Evolutionary conservation across 2,797 vertebrate species (phyloP).

Genomic region (Prionace glauca): DNA sequence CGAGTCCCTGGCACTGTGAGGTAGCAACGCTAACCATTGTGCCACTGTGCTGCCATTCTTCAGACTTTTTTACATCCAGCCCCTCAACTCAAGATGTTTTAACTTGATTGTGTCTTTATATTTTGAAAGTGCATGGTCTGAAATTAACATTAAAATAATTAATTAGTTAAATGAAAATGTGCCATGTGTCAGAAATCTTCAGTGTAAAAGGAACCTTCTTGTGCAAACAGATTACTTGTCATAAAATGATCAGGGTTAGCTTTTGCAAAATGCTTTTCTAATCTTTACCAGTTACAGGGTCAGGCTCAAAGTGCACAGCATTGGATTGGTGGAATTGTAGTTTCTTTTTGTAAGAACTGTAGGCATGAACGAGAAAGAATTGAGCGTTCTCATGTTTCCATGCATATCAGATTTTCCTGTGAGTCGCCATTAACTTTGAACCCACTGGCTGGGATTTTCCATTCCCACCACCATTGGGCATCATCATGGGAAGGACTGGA

Average conservation of each 20-base stretch:
- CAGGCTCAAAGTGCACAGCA: background rate
- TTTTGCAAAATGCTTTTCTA: background rate
- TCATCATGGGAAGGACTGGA: no score
- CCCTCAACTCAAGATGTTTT: background rate
- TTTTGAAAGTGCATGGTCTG: background rate
- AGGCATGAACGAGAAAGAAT: background rate
- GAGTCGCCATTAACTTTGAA: background rate
- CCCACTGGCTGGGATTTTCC: background rate
- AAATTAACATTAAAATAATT: background rate
- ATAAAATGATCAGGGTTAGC: background rate
- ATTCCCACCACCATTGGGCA: no score
- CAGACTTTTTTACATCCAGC: background rate
- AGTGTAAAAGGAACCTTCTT: background rate
- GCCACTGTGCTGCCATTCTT: no score
- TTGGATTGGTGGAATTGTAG: background rate
- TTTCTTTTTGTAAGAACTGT: background rate
- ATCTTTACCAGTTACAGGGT: background rate
- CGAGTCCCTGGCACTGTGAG: no score
- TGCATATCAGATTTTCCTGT: background rate
- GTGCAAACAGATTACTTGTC: background rate
- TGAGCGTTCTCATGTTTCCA: background rate
- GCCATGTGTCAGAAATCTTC: background rate
- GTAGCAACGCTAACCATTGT: no score
- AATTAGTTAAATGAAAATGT: background rate
- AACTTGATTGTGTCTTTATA: background rate